A percentile compares a stretch with the other conserved stretches of the same genome.
phyloP scores from a whole-genome alignment of 2,797 vertebrate genomes.

The Cheirogaleus major region DNA sequence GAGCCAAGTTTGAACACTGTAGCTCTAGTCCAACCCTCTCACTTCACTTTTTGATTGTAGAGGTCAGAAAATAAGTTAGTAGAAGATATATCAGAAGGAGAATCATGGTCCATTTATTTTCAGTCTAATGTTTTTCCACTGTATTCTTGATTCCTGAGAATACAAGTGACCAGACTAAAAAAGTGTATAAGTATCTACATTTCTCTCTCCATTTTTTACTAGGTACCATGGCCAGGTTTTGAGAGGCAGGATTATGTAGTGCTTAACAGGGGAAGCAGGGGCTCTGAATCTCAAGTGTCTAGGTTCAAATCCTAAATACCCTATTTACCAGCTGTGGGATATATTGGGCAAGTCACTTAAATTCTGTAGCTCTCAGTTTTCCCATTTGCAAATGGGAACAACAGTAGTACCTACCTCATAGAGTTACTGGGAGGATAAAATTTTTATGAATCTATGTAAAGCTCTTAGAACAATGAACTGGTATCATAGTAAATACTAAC shows the following conservation, averaged over 20 bases:
- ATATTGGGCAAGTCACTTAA: background rate
- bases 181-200: background rate
- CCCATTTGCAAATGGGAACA: background rate
- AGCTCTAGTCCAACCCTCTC: background rate
- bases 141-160: background rate
- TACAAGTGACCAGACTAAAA: background rate
- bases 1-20: background rate
- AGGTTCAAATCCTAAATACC: background rate
- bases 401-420: background rate
- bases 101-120: background rate
- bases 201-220: background rate
- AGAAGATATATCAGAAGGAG: background rate
- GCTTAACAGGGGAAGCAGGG: background rate
- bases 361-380: background rate
- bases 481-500: background rate
- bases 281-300: background rate
- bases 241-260: background rate
- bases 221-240: background rate
- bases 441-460: background rate
- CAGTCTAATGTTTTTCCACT: background rate
- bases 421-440: background rate
- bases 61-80: background rate
- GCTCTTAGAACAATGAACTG: background rate
- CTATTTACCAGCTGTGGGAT: background rate
- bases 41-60: background rate